These are phyloP conservation scores for Pelobates fuscus DNA, from an alignment of 2,113 vertebrate species.

Conservation along the genomic window DNA sequence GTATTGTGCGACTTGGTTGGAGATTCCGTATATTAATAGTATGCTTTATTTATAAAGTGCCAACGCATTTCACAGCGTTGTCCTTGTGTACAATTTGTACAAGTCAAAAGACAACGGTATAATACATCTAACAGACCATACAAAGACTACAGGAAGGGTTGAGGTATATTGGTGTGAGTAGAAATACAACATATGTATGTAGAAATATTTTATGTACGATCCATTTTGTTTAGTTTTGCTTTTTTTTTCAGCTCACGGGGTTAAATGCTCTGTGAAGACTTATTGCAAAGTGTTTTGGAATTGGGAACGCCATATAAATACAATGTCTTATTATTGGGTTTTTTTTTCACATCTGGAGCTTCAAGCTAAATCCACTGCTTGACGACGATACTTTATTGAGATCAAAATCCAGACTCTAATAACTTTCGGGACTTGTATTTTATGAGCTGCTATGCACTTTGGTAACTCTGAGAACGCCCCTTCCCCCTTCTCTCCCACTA, in stretches of 20 bases:
- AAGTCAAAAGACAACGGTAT: too few species aligned
- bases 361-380: slow-evolving; percentile 16
- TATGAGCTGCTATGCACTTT: slow-evolving; percentile 70
- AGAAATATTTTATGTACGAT: too few species aligned
- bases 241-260: neutral
- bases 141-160: too few species aligned
- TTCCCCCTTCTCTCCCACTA: neutral
- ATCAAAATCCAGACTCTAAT: slow-evolving; percentile 68
- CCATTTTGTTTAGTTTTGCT: neutral
- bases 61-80: too few species aligned
- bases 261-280: slow-evolving; percentile 31
- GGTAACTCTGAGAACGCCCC: slow-evolving; percentile 57
- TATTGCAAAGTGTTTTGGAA: slow-evolving; percentile 39
- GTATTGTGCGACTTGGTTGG: too few species aligned
- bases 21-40: too few species aligned
- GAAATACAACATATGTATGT: too few species aligned
- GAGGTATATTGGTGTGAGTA: too few species aligned
- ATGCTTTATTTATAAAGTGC: too few species aligned
- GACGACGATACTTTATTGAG: slow-evolving; percentile 69
- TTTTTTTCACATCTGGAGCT: slow-evolving; percentile 47
- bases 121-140: too few species aligned
- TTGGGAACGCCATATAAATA: slow-evolving; percentile 31
- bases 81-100: too few species aligned
- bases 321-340: slow-evolving; percentile 32
- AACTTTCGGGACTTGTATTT: slow-evolving; percentile 64